Percentiles rank a stretch among this genome's conserved stretches.
These are phyloP conservation scores for Kradibia gibbosae DNA, from an alignment of 1,140 invertebrate genomes.

Conservation along the genomic window DNA sequence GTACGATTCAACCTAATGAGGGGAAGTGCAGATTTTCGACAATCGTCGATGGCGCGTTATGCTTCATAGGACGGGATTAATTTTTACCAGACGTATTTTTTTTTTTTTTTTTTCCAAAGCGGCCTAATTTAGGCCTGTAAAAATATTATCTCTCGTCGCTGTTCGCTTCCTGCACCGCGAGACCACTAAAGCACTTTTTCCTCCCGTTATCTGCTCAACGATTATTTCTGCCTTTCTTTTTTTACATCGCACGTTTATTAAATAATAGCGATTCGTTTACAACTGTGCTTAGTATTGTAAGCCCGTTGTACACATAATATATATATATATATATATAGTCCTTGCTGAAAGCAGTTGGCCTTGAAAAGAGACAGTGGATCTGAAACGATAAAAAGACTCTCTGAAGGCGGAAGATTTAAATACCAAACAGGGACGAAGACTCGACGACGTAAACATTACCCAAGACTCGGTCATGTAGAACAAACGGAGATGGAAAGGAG, in stretches of 20 bases:
- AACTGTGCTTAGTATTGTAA: not conserved
- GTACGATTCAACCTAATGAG: too few species aligned
- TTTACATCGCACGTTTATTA: not conserved
- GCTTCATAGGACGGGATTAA: too few species aligned
- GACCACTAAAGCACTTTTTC: not conserved
- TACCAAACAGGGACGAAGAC: not conserved
- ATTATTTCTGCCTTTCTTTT: not conserved
- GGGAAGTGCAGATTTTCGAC: too few species aligned
- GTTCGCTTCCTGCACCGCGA: too few species aligned
- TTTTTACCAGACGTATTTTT: too few species aligned
- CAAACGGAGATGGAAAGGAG: not conserved
- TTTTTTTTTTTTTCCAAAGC: too few species aligned
- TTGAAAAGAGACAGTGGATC: not conserved
- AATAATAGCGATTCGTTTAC: not conserved
- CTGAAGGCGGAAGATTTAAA: constrained; percentile 18
- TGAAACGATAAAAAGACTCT: not conserved
- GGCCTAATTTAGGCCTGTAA: too few species aligned
- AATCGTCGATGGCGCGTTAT: too few species aligned
- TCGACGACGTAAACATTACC: constrained; percentile 11
- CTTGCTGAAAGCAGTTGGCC: constrained; percentile 1
- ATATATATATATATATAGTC: not conserved
- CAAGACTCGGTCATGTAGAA: constrained; percentile 29
- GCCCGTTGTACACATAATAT: not conserved
- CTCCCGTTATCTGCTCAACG: not conserved
- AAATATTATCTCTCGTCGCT: too few species aligned